Conservation (phyloP, 2,797 vertebrate species). For the Tiaroga cobitis region DNA sequence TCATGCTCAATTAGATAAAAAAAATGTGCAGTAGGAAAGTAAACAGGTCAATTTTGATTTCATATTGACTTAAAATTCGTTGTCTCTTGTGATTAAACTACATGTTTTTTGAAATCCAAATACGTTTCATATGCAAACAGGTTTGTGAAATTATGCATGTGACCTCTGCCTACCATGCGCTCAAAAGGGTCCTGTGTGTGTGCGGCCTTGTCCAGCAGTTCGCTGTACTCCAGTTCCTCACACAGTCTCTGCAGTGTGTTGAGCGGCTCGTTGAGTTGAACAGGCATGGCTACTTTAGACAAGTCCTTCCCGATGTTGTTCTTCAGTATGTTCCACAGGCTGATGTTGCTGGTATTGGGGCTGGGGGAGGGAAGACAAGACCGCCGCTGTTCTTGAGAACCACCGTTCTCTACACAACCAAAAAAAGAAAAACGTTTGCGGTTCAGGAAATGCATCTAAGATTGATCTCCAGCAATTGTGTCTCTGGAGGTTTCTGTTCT, state of each 20-base stretch:
- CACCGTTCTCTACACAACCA: slow-evolving; percentile 67
- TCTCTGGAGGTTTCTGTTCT: neutral
- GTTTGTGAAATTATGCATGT: slow-evolving; percentile 6
- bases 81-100: slow-evolving; percentile 17
- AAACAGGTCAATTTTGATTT: neutral
- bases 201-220: slow-evolving; percentile 89
- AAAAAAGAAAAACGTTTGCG: neutral
- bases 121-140: neutral
- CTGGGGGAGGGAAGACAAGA: slow-evolving; percentile 85
- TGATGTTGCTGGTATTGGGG: slow-evolving; percentile 89
- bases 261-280: slow-evolving; percentile 93
- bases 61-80: neutral
- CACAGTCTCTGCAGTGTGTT: slow-evolving; percentile 95
- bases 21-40: neutral
- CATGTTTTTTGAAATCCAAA: neutral
- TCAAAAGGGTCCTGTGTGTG: slow-evolving; percentile 80
- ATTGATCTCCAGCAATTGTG: neutral
- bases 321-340: slow-evolving; percentile 95
- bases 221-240: slow-evolving; percentile 96
- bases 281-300: slow-evolving; percentile 97
- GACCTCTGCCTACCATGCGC: slow-evolving; percentile 83
- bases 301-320: slow-evolving; percentile 99
- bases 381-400: slow-evolving; percentile 63
- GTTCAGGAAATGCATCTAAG: neutral
- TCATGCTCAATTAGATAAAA: neutral